Evolutionary conservation across 1,140 invertebrate genomes (phyloP).

Genomic region (Platyscapa corneri): DNA sequence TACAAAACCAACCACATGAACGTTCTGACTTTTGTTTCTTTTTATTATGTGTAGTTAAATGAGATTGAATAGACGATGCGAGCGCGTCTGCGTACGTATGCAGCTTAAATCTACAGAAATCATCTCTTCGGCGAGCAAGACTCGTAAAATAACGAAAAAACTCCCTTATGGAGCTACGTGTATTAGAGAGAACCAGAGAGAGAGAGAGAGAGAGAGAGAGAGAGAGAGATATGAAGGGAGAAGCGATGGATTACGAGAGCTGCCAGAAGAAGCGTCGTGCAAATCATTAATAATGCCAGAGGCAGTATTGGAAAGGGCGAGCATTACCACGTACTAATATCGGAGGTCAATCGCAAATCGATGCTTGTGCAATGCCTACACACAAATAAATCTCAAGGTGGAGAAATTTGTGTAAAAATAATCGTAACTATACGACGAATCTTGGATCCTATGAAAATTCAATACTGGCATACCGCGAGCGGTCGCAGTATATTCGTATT

Average conservation of each 20-base stretch:
- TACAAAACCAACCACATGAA: background rate
- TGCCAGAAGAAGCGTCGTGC: slow-evolving; percentile 38
- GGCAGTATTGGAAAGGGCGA: slow-evolving; percentile 14
- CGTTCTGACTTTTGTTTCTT: background rate
- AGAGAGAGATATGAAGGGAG: background rate
- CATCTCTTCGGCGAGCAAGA: background rate
- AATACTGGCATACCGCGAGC: background rate
- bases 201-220: background rate
- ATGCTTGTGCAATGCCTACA: slow-evolving; percentile 32
- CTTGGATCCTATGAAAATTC: too few species aligned
- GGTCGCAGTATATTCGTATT: background rate
- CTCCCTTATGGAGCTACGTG: background rate
- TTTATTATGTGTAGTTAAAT: background rate
- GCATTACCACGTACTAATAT: slow-evolving; percentile 8
- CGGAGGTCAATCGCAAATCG: slow-evolving; percentile 13
- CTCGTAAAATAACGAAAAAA: background rate
- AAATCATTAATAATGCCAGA: background rate
- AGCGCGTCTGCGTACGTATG: background rate
- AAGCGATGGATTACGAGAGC: background rate
- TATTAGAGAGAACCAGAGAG: background rate
- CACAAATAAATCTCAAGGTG: background rate
- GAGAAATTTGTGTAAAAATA: background rate
- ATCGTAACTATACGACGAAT: background rate
- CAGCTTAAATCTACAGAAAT: background rate
- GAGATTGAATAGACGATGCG: background rate